Conservation (phyloP, 2,113 vertebrate species). For the Bubo bubo region DNA sequence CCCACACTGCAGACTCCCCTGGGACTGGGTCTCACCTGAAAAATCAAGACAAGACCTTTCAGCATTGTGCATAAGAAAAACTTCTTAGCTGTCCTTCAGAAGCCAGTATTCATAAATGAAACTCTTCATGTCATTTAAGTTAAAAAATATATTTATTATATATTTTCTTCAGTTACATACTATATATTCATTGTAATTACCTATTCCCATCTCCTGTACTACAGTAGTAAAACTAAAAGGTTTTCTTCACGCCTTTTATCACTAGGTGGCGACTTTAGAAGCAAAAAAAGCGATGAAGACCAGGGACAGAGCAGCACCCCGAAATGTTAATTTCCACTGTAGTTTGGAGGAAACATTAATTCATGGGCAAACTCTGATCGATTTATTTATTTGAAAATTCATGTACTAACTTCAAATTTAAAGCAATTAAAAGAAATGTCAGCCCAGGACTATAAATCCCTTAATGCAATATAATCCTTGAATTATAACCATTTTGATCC, state of each 20-base stretch:
- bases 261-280: conserved; percentile 46
- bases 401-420: background rate
- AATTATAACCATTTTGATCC: background rate
- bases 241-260: background rate
- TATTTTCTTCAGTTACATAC: background rate
- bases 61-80: background rate
- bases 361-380: background rate
- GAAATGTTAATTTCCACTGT: background rate
- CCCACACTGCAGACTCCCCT: background rate
- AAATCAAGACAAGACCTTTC: background rate
- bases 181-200: background rate
- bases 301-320: background rate
- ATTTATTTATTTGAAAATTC: background rate
- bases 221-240: background rate
- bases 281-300: background rate
- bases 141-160: background rate
- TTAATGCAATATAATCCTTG: background rate
- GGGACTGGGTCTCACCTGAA: background rate
- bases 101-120: background rate
- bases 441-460: background rate
- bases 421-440: background rate
- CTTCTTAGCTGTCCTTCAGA: background rate
- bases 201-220: accelerated
- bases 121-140: background rate
- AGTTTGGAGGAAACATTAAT: background rate